A percentile compares a stretch with the other conserved stretches of the same genome.
phyloP scores from a whole-genome alignment of 2,113 vertebrate genomes.

The Anguilla japonica region DNA sequence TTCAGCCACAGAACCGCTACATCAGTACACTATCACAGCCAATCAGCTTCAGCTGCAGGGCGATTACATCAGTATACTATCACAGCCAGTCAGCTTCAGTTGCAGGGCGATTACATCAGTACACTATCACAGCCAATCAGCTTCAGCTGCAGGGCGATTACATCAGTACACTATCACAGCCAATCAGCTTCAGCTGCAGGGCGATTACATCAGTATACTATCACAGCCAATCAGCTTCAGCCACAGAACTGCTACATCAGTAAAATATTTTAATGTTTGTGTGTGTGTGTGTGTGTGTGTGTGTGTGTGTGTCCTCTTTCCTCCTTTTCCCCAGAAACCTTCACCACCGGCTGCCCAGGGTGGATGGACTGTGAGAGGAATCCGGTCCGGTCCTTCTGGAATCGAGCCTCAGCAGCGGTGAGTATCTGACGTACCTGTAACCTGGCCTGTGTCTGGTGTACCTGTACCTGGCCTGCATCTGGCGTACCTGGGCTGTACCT shows the following conservation, averaged over 20 bases:
- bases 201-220: neutral
- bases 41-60: neutral
- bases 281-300: neutral
- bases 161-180: neutral
- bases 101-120: neutral
- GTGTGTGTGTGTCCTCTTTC: neutral
- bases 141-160: neutral
- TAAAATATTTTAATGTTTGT: neutral
- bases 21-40: too few relatives aligned
- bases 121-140: neutral
- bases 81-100: neutral
- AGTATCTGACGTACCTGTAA: conserved; percentile 35
- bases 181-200: neutral
- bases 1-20: neutral
- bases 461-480: neutral
- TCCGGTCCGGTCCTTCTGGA: conserved; percentile 63
- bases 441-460: neutral
- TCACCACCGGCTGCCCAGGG: conserved; percentile 53
- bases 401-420: conserved; percentile 48
- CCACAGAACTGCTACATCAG: neutral
- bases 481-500: neutral
- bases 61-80: neutral
- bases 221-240: neutral
- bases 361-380: conserved; percentile 53
- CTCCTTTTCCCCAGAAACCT: conserved; percentile 55